Percentiles rank a stretch among this genome's conserved stretches.
Evolutionary conservation across 1,140 invertebrate species (phyloP).

Genomic region (Catajapyx aquilonaris): DNA sequence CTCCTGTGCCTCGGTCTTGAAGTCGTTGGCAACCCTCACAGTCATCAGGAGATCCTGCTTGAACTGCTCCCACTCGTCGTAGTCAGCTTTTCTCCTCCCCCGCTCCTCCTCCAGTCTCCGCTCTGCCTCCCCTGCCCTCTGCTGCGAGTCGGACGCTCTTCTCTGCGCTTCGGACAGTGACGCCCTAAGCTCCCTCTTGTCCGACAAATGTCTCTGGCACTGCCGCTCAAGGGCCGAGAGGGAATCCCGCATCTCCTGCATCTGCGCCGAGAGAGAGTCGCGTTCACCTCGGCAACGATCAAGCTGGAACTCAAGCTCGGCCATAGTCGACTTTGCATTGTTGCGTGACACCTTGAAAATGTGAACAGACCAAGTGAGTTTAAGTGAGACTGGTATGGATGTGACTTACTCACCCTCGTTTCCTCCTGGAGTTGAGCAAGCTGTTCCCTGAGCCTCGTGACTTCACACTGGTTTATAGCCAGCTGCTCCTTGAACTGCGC

Average conservation of each 20-base stretch:
- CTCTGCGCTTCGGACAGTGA: constrained; percentile 41
- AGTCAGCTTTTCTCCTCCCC: constrained; percentile 33
- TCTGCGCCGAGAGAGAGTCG: constrained; percentile 38
- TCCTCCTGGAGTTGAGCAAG: constrained; percentile 52
- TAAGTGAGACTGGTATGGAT: background rate
- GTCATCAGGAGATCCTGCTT: constrained; percentile 79
- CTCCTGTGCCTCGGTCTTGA: constrained; percentile 64
- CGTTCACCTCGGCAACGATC: constrained; percentile 51
- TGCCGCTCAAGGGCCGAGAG: constrained; percentile 24
- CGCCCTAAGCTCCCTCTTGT: constrained; percentile 45
- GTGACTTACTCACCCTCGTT: constrained; percentile 33
- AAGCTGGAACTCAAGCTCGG: constrained; percentile 54
- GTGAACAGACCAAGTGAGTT: constrained; percentile 4
- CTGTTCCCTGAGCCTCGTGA: constrained; percentile 46
- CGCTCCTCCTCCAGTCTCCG: constrained; percentile 33
- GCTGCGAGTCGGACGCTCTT: constrained; percentile 34
- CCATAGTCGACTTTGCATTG: constrained; percentile 56
- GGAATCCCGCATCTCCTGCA: constrained; percentile 48
- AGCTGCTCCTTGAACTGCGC: constrained; percentile 53
- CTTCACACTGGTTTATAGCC: constrained; percentile 49
- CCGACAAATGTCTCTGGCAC: constrained; percentile 50
- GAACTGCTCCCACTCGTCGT: constrained; percentile 80
- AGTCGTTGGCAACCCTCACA: constrained; percentile 83
- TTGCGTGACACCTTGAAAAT: constrained; percentile 37
- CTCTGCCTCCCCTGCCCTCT: constrained; percentile 29